A percentile compares a stretch with the other conserved stretches of the same genome.
Evolutionary conservation across 2,113 vertebrate genomes (phyloP).

Genomic region (Oceanites oceanicus): DNA sequence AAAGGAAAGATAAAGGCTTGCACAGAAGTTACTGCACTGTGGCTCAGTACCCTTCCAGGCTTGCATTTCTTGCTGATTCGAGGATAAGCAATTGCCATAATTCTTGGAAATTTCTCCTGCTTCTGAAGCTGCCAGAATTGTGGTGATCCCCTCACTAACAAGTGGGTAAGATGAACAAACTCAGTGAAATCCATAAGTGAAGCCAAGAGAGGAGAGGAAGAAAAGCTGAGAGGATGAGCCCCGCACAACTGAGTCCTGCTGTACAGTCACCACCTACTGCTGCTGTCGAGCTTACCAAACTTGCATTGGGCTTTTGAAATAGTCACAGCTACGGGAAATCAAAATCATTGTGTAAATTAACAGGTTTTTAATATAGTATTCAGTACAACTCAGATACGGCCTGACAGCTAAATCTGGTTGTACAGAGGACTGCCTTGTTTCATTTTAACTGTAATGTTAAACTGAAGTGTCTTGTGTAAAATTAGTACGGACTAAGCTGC

Average conservation of each 20-base stretch:
- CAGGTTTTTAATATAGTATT: background rate
- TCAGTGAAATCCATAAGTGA: background rate
- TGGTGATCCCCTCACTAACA: background rate
- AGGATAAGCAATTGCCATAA: background rate
- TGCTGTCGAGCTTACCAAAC: background rate
- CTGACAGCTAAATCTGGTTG: background rate
- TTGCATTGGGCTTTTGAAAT: background rate
- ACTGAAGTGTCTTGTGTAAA: background rate
- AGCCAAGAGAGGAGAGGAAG: background rate
- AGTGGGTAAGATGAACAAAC: background rate
- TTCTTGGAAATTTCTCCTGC: background rate
- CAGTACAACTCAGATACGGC: background rate
- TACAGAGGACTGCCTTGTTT: background rate
- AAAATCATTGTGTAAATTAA: background rate
- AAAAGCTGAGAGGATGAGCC: background rate
- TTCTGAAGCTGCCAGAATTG: background rate
- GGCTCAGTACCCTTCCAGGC: background rate
- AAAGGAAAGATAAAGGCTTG: background rate
- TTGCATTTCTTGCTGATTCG: background rate
- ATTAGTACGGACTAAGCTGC: background rate
- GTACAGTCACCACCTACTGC: accelerated
- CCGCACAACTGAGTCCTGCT: background rate
- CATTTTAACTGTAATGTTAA: background rate
- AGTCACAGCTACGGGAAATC: background rate
- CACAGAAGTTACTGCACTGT: background rate